These are phyloP conservation scores for Notolabrus celidotus DNA, from an alignment of 2,797 vertebrate species.

Conservation along the genomic window DNA sequence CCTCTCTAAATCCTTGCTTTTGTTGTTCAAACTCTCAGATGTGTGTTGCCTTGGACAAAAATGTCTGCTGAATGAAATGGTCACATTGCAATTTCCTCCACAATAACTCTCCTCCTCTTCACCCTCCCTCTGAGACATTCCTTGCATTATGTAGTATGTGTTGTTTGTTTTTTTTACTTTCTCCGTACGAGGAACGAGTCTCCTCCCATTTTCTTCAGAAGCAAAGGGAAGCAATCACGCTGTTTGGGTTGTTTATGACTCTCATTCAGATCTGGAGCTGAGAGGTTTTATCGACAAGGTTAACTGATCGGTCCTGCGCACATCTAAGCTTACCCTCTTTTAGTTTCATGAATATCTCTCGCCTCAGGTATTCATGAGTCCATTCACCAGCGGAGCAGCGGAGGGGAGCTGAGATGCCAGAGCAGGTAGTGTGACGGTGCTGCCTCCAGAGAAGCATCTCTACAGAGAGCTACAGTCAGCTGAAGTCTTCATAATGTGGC, in stretches of 20 bases:
- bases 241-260: constrained; percentile 35
- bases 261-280: constrained; percentile 28
- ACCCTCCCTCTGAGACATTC: background rate
- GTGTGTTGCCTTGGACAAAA: too few species aligned
- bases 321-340: constrained; percentile 35
- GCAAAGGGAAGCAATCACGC: constrained; percentile 9
- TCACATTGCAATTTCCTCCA: too few species aligned
- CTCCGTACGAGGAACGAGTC: background rate
- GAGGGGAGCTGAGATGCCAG: constrained; percentile 47
- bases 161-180: background rate
- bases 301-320: constrained; percentile 25
- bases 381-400: constrained; percentile 55
- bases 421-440: constrained; percentile 37
- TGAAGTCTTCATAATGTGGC: constrained; percentile 29
- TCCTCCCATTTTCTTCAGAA: constrained; percentile 4
- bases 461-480: constrained; percentile 1
- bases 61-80: too few species aligned
- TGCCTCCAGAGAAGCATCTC: constrained; percentile 20
- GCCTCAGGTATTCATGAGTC: constrained; percentile 63
- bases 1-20: too few species aligned
- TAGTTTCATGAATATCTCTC: constrained; percentile 49
- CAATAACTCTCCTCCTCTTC: background rate
- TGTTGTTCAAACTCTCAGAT: too few species aligned
- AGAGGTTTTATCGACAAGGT: constrained; percentile 60
- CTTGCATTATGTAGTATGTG: background rate